Conservation (phyloP, 2,888 invertebrate genomes). For the Yponomeuta cagnagella region DNA sequence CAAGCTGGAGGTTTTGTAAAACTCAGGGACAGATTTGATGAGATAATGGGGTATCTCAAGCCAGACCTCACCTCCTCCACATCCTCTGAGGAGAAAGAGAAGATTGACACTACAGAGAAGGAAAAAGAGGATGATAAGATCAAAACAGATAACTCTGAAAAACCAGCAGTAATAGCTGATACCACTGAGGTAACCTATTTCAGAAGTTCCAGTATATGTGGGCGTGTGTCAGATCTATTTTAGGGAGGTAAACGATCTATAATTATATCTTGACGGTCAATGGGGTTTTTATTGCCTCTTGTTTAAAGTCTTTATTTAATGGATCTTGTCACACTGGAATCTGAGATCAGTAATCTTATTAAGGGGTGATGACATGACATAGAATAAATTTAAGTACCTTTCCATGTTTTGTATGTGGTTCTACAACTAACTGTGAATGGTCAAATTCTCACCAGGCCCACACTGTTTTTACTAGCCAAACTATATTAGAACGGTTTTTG, state of each 20-base stretch:
- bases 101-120: conserved; percentile 56
- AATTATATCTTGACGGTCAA: not conserved
- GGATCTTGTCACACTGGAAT: not conserved
- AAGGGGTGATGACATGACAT: not conserved
- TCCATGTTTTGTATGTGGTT: no score
- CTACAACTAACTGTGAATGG: no score
- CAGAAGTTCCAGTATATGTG: not conserved
- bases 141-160: conserved; percentile 42
- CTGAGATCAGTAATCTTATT: no score
- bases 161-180: conserved; percentile 40
- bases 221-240: not conserved
- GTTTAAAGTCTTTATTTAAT: not conserved
- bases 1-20: conserved; percentile 92
- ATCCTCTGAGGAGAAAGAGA: conserved; percentile 53
- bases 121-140: conserved; percentile 47
- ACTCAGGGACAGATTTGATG: conserved; percentile 88
- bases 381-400: no score
- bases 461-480: no score
- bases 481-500: no score
- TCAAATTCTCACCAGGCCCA: no score
- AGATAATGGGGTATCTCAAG: conserved; percentile 78
- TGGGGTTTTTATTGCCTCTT: not conserved
- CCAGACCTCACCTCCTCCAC: conserved; percentile 58
- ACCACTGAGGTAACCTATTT: conserved; percentile 44
- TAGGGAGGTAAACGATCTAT: not conserved